A percentile compares a stretch with the other conserved stretches of the same genome.
Conservation (phyloP, 2,888 invertebrate species). For the Aporophyla nigra region DNA sequence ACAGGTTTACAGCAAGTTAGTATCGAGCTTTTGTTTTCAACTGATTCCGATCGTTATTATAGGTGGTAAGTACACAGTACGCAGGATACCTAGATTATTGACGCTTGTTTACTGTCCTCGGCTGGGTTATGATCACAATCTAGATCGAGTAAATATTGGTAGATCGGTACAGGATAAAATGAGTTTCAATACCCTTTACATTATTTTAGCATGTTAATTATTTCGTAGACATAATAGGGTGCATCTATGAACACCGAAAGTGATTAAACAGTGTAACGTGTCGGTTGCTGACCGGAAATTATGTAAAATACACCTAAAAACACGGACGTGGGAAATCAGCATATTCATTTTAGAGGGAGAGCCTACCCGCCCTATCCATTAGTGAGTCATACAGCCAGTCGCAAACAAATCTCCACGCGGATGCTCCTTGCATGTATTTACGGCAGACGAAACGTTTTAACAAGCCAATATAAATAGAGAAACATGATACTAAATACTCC, state of each 20-base stretch:
- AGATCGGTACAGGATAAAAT: constrained; percentile 49
- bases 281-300: constrained; percentile 86
- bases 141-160: constrained; percentile 57
- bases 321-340: constrained; percentile 85
- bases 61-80: constrained; percentile 11
- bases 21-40: constrained; percentile 61
- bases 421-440: constrained; percentile 82
- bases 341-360: constrained; percentile 86
- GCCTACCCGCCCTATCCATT: constrained; percentile 84
- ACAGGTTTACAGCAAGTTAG: constrained; percentile 71
- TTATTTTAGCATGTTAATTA: constrained; percentile 37
- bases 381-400: constrained; percentile 82
- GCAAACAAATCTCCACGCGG: constrained; percentile 81
- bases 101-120: constrained; percentile 48
- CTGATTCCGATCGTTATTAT: constrained; percentile 48
- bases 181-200: constrained; percentile 42
- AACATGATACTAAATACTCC: constrained; percentile 81
- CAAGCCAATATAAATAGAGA: constrained; percentile 79
- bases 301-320: constrained; percentile 88
- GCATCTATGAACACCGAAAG: constrained; percentile 64
- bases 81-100: constrained; percentile 41
- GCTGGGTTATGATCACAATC: constrained; percentile 49
- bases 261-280: constrained; percentile 83
- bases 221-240: constrained; percentile 53
- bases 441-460: constrained; percentile 75